Conservation (phyloP, 2,797 vertebrate species). For the Erethizon dorsatum region DNA sequence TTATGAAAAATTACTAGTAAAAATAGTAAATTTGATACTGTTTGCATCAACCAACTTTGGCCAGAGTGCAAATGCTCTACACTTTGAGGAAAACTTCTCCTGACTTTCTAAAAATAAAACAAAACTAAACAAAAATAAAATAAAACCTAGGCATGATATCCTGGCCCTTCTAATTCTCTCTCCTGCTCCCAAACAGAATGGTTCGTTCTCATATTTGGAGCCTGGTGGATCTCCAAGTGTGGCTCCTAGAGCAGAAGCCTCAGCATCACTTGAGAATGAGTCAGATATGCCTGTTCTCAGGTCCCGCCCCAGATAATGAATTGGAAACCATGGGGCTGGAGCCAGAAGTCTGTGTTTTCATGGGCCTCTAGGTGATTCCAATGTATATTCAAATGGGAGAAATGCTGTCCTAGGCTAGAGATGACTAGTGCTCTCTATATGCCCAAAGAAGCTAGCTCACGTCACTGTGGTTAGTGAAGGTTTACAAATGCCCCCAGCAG, state of each 20-base stretch:
- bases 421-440: background rate
- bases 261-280: background rate
- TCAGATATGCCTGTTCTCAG: background rate
- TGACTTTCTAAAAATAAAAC: background rate
- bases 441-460: background rate
- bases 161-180: background rate
- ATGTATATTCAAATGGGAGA: background rate
- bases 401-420: background rate
- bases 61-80: background rate
- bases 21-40: background rate
- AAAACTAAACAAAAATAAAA: too few species aligned
- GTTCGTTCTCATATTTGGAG: background rate
- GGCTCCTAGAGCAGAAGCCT: background rate
- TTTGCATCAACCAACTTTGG: constrained; percentile 13
- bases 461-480: background rate
- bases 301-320: background rate
- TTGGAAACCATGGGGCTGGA: background rate
- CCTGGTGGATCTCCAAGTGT: background rate
- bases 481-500: background rate
- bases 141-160: background rate
- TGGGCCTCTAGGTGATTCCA: background rate
- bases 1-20: constrained; percentile 32
- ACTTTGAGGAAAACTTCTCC: background rate
- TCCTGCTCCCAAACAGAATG: background rate
- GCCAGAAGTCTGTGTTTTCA: background rate